phyloP scores from a whole-genome alignment of 2,888 invertebrate genomes.

The Andrena bucephala region DNA sequence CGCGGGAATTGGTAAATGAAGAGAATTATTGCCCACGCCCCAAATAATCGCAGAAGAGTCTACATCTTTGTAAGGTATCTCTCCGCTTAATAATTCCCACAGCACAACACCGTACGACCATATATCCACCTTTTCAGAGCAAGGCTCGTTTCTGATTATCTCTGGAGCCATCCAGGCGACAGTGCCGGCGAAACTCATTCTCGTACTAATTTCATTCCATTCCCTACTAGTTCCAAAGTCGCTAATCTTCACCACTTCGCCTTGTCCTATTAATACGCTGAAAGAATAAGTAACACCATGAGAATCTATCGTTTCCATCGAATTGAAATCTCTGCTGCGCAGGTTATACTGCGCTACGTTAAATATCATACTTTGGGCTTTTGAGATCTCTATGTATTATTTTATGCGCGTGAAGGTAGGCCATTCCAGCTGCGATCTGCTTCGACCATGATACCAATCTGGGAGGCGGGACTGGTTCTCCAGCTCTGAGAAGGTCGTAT shows the following conservation, averaged over 20 bases:
- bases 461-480: slow-evolving; percentile 93
- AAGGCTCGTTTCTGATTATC: slow-evolving; percentile 97
- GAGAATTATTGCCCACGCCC: slow-evolving; percentile 97
- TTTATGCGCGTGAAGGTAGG: slow-evolving; percentile 97
- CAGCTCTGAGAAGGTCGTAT: slow-evolving; percentile 94
- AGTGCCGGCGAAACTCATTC: slow-evolving; percentile 99
- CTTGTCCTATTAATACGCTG: slow-evolving; percentile 94
- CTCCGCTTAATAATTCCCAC: slow-evolving; percentile 98
- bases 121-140: slow-evolving; percentile 98
- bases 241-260: slow-evolving; percentile 95
- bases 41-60: slow-evolving; percentile 99
- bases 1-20: slow-evolving; percentile 95
- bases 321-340: background rate
- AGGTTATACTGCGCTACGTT: background rate
- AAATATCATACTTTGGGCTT: slow-evolving; percentile 96
- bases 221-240: slow-evolving; percentile 98
- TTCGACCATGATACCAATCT: slow-evolving; percentile 96
- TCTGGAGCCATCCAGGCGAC: slow-evolving; percentile 99
- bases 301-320: background rate
- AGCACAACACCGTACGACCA: slow-evolving; percentile 99
- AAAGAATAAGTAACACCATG: slow-evolving; percentile 7
- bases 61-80: slow-evolving; percentile 96
- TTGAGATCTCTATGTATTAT: slow-evolving; percentile 99
- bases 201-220: slow-evolving; percentile 97
- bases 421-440: slow-evolving; percentile 98